These are phyloP conservation scores for Rhorus exstirpatorius DNA, from an alignment of 2,888 invertebrate genomes.

Conservation along the genomic window DNA sequence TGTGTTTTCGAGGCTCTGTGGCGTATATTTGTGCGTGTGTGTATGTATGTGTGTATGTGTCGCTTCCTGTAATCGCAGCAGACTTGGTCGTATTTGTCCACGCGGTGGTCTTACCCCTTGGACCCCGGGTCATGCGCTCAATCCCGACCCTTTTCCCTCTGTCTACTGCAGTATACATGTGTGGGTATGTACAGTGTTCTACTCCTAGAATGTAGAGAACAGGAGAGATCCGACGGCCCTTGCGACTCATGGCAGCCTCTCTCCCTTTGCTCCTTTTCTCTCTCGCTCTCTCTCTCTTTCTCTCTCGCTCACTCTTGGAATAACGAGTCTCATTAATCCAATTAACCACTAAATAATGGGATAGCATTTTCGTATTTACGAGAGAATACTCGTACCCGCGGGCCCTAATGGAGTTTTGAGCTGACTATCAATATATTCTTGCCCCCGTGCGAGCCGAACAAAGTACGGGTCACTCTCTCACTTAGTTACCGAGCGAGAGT, in stretches of 20 bases:
- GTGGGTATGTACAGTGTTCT: constrained; percentile 27
- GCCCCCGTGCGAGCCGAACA: constrained; percentile 75
- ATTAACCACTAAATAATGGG: constrained; percentile 86
- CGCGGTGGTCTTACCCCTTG: constrained; percentile 71
- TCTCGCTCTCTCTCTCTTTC: constrained; percentile 70
- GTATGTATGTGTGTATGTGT: constrained; percentile 15
- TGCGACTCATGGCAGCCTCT: constrained; percentile 61
- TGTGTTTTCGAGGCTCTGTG: constrained; percentile 44
- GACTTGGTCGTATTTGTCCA: constrained; percentile 75
- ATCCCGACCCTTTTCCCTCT: constrained; percentile 56
- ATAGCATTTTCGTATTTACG: constrained; percentile 86
- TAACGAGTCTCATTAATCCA: constrained; percentile 86
- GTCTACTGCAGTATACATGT: not conserved
- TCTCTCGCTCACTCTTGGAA: constrained; percentile 77
- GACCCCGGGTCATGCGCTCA: constrained; percentile 58
- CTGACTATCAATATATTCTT: constrained; percentile 86
- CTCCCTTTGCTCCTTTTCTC: constrained; percentile 23
- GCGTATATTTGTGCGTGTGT: not conserved
- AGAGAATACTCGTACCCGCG: constrained; percentile 81
- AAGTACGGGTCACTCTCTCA: constrained; percentile 85
- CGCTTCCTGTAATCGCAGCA: constrained; percentile 46
- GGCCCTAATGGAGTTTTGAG: constrained; percentile 86
- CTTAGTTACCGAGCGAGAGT: constrained; percentile 79
- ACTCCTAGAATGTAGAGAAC: constrained; percentile 59
- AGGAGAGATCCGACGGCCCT: constrained; percentile 56